phyloP scores from a whole-genome alignment of 2,797 vertebrate species.

The Fringilla coelebs region DNA sequence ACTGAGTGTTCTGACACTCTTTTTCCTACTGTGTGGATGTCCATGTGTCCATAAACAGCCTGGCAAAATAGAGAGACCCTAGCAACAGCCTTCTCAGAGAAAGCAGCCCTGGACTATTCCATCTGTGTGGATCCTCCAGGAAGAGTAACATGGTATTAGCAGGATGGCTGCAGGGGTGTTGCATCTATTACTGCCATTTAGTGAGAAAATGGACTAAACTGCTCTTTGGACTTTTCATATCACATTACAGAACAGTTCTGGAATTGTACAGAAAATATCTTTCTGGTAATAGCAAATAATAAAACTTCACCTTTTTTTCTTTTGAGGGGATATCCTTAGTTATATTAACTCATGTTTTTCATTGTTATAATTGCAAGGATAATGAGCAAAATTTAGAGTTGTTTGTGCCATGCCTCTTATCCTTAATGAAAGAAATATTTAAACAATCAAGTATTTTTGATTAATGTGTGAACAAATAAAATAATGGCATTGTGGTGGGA shows the following conservation, averaged over 20 bases:
- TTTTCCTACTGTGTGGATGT: background rate
- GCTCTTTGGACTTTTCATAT: background rate
- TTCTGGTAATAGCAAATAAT: background rate
- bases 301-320: background rate
- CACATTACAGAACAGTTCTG: background rate
- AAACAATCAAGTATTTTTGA: background rate
- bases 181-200: background rate
- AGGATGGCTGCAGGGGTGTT: background rate
- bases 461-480: background rate
- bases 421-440: background rate
- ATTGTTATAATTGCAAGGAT: background rate
- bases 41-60: background rate
- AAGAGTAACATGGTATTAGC: fast-evolving
- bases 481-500: background rate
- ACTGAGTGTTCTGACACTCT: background rate
- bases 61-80: background rate
- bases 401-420: background rate
- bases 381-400: background rate
- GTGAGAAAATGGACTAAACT: background rate
- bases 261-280: background rate
- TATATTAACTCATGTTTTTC: background rate
- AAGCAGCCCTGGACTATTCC: background rate
- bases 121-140: background rate
- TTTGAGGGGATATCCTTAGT: background rate
- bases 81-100: background rate